Conservation (phyloP, 2,113 vertebrate species). For the Psammodynastes pulverulentus region DNA sequence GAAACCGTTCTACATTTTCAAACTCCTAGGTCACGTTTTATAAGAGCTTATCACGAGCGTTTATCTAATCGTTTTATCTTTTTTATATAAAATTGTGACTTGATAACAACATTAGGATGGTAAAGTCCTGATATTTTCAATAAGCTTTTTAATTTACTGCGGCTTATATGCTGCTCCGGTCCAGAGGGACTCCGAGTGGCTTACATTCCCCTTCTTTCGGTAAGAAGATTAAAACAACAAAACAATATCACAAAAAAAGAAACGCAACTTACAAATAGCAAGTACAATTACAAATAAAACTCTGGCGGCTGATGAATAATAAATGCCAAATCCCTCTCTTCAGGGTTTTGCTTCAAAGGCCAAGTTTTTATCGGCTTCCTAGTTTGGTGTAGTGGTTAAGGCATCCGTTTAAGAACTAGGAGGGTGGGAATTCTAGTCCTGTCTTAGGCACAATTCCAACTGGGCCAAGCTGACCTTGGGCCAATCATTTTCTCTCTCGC, state of each 20-base stretch:
- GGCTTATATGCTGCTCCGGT: background rate
- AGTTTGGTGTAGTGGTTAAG: background rate
- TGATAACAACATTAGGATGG: background rate
- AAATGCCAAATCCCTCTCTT: background rate
- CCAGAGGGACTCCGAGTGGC: background rate
- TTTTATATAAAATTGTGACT: background rate
- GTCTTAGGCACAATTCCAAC: background rate
- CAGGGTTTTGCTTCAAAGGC: background rate
- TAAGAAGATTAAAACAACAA: background rate
- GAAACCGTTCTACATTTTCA: background rate
- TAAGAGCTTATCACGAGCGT: background rate
- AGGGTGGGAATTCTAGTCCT: background rate
- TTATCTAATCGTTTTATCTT: background rate
- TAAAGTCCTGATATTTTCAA: no score
- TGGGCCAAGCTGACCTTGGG: background rate
- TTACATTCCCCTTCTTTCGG: background rate
- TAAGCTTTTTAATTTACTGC: background rate
- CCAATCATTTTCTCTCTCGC: background rate
- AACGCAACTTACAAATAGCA: background rate
- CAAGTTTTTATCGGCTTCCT: background rate
- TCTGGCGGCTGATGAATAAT: background rate
- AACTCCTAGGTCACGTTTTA: background rate
- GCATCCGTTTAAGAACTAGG: background rate
- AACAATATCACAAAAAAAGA: background rate
- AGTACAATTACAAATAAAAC: background rate